Evolutionary conservation across 1,140 invertebrate genomes (phyloP).

Genomic region (Zaprionus capensis): DNA sequence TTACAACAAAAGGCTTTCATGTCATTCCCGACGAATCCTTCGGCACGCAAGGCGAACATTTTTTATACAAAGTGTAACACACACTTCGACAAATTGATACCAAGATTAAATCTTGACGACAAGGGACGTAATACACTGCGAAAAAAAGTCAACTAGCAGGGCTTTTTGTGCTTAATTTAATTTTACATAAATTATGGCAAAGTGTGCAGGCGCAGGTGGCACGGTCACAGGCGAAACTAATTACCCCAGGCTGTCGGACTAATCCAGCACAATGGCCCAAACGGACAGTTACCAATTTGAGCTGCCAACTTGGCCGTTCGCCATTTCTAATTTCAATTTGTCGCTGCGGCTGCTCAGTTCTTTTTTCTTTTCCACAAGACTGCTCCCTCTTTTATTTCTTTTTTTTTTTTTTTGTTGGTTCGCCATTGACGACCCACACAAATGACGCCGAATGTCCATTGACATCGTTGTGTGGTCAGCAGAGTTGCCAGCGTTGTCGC

Average conservation of each 20-base stretch:
- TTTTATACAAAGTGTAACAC: constrained; percentile 56
- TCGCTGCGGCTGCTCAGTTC: constrained; percentile 24
- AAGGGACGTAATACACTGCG: constrained; percentile 24
- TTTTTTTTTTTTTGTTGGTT: constrained; percentile 12
- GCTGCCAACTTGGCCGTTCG: constrained; percentile 43
- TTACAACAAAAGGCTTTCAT: constrained; percentile 59
- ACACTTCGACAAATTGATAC: constrained; percentile 77
- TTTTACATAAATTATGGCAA: constrained; percentile 58
- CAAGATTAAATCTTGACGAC: constrained; percentile 66
- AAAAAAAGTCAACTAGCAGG: neutral
- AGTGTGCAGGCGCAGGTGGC: constrained; percentile 44
- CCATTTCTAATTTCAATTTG: constrained; percentile 72
- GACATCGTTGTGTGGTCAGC: constrained; percentile 44
- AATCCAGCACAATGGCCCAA: constrained; percentile 41
- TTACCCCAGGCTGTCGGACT: constrained; percentile 37
- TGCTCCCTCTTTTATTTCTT: neutral
- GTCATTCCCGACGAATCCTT: constrained; percentile 43
- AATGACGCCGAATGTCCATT: constrained; percentile 50
- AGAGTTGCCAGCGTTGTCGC: constrained; percentile 51
- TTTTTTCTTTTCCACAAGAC: constrained; percentile 9
- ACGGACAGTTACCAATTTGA: constrained; percentile 37
- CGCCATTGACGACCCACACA: constrained; percentile 43
- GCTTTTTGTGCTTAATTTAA: constrained; percentile 49
- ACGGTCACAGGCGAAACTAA: constrained; percentile 53
- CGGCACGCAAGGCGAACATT: constrained; percentile 58